phyloP scores from a whole-genome alignment of 2,113 vertebrate species.

The Pionites leucogaster region DNA sequence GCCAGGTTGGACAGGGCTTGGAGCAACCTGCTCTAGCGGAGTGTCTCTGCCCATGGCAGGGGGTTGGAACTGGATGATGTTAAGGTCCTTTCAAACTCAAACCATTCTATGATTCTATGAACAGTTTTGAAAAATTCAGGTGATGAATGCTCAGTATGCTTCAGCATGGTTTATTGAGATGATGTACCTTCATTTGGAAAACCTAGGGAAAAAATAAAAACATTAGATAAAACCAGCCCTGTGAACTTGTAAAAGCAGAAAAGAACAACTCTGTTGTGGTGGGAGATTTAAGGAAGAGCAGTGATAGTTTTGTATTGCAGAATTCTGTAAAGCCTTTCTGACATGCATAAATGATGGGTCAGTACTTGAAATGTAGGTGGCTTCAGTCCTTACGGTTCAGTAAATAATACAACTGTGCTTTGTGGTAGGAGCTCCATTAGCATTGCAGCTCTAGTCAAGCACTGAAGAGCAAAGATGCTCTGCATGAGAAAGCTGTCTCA shows the following conservation, averaged over 20 bases:
- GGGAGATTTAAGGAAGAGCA: neutral
- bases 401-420: neutral
- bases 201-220: neutral
- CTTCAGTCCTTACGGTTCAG: neutral
- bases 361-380: neutral
- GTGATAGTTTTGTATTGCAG: neutral
- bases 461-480: neutral
- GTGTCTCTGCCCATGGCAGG: neutral
- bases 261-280: neutral
- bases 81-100: neutral
- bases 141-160: neutral
- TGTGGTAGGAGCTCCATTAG: neutral
- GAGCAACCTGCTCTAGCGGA: neutral
- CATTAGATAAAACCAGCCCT: neutral
- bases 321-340: neutral
- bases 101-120: neutral
- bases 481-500: neutral
- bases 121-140: neutral
- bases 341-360: neutral
- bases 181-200: neutral
- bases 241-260: neutral
- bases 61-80: neutral
- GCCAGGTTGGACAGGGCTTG: neutral
- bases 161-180: neutral
- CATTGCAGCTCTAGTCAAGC: neutral